These are phyloP conservation scores for Drosophila persimilis DNA, from an alignment of 1,140 invertebrate species.

Conservation along the genomic window DNA sequence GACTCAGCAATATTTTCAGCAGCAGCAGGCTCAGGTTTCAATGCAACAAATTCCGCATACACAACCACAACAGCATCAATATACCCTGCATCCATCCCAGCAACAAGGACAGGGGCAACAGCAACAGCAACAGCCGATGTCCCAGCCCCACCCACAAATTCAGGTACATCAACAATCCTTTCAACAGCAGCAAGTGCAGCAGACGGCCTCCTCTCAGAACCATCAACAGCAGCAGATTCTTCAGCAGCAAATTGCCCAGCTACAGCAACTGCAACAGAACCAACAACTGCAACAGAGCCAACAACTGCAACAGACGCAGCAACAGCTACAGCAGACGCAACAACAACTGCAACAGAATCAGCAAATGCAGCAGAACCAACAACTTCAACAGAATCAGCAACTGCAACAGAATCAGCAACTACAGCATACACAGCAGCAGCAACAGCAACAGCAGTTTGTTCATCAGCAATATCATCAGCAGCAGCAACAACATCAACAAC, in stretches of 20 bases:
- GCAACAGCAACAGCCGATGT: conserved; percentile 39
- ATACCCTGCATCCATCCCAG: conserved; percentile 18
- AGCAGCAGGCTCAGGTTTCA: conserved; percentile 31
- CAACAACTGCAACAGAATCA: conserved; percentile 50
- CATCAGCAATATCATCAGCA: conserved; percentile 54
- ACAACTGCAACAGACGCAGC: conserved; percentile 43
- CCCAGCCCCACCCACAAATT: conserved; percentile 43
- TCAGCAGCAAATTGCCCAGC: conserved; percentile 48
- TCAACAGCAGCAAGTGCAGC: conserved; percentile 41
- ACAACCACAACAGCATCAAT: conserved; percentile 33
- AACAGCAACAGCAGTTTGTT: conserved; percentile 72
- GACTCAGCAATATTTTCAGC: conserved; percentile 48
- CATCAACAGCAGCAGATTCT: conserved; percentile 54
- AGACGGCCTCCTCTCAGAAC: conserved; percentile 45
- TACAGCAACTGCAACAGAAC: conserved; percentile 66
- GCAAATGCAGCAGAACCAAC: conserved; percentile 26
- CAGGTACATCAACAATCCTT: conserved; percentile 39
- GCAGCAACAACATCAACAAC: conserved; percentile 70
- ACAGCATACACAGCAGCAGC: conserved; percentile 52
- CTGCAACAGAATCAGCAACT: conserved; percentile 62
- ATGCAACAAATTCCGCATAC: conserved; percentile 37
- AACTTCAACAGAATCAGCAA: conserved; percentile 57
- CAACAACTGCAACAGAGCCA: conserved; percentile 37
- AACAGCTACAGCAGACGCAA: conserved; percentile 38
- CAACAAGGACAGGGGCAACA: conserved; percentile 44